Conservation (phyloP, 2,797 vertebrate species). For the Miichthys miiuy region DNA sequence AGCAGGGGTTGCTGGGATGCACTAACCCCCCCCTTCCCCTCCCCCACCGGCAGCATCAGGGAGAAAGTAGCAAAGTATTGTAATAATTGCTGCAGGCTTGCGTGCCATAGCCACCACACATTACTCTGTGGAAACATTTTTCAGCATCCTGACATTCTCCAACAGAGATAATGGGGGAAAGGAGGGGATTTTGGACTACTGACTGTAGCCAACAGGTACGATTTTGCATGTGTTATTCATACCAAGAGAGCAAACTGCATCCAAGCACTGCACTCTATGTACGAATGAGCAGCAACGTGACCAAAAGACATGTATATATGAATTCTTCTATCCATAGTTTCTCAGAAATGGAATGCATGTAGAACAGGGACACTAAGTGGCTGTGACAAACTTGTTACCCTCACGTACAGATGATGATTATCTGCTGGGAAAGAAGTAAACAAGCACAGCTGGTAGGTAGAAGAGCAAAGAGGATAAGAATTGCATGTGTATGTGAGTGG, state of each 20-base stretch:
- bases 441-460: constrained; percentile 40
- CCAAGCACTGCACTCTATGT: constrained; percentile 7
- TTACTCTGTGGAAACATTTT: constrained; percentile 49
- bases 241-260: constrained; percentile 11
- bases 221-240: constrained; percentile 4
- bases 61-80: constrained; percentile 70
- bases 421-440: constrained; percentile 51
- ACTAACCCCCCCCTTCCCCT: constrained; percentile 36
- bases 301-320: constrained; percentile 14
- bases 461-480: constrained; percentile 10
- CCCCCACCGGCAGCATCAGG: constrained; percentile 50
- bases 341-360: constrained; percentile 21
- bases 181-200: constrained; percentile 15
- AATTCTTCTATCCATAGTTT: not conserved
- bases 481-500: constrained; percentile 15
- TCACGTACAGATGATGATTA: constrained; percentile 22
- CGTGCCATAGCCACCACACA: constrained; percentile 60
- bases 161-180: constrained; percentile 40
- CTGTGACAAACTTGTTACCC: constrained; percentile 23
- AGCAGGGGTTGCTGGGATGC: constrained; percentile 84
- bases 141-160: constrained; percentile 38
- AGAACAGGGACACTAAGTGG: not conserved
- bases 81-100: constrained; percentile 73
- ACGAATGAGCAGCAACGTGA: constrained; percentile 17
- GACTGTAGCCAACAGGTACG: constrained; percentile 50